Base-by-base conservation (phyloP, 2,797 vertebrate species). In the Lophotriccus pileatus region DNA sequence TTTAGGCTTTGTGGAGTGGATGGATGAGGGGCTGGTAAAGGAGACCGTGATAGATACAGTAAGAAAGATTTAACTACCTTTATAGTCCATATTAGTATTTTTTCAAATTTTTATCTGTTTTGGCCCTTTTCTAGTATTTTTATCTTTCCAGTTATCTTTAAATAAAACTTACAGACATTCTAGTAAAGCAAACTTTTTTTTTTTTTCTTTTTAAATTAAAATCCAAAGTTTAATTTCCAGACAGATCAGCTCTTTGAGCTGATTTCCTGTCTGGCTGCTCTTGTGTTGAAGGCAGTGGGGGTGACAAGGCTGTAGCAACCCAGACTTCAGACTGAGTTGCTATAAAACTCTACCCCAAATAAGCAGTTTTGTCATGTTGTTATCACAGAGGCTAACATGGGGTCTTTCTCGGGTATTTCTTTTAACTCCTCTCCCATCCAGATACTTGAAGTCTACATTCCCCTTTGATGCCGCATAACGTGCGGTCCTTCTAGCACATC, bases 401-500 rank as follows among this genome's bases (percentile, higher is more conserved):
- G 21, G 12, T 77, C 52, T 92, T 77, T 53, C 37, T 41, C 1
- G 3, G 15, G 34, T 70, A 34, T 80, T 80, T 56, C 66, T 69
- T 55, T 56, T 27, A 58, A 32, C 34, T 87, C 28, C 19, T 82
- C 25, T 82, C 32, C 47, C 13, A 46, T 30, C 19, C 49, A 60
- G 64, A 41, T 4, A 67, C 22, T 63, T 56, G 13, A 58, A 84
- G 39, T 44, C 59, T 2, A 2, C 37, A 9, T 47, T 55, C 20
- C 43, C 7, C 53, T 70, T 32, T 0, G 2, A 30, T 27, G 66
- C 39, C 39, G 55, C 46, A 49, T 43, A 28, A 53, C 4, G 2
- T 0, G 0, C 0, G 2, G 39, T 90, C 68, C 44, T 88, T 63
- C 24, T 64, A 46, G 72, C 37, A 25, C 36, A 12, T 34, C 30